phyloP scores from a whole-genome alignment of 2,888 invertebrate genomes.

The Sarcophaga carnaria region DNA sequence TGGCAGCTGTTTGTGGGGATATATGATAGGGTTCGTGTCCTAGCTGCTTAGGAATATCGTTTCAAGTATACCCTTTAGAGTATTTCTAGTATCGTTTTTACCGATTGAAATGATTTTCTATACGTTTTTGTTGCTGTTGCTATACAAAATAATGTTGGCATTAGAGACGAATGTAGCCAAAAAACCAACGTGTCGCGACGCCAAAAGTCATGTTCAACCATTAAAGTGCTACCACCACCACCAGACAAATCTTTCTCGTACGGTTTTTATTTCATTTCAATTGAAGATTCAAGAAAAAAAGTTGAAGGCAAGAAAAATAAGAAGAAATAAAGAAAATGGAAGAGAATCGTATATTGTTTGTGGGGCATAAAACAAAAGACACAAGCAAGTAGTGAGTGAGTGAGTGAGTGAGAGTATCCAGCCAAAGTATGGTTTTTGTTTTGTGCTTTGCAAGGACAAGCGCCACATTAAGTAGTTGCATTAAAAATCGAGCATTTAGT shows the following conservation, averaged over 20 bases:
- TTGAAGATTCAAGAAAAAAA: constrained; percentile 27
- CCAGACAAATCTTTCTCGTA: constrained; percentile 56
- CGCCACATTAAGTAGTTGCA: constrained; percentile 71
- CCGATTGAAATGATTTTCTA: neutral
- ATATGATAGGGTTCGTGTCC: too few species aligned
- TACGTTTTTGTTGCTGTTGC: constrained; percentile 2
- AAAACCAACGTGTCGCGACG: constrained; percentile 69
- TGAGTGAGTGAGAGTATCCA: neutral
- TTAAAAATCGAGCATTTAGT: constrained; percentile 69
- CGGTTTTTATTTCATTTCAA: constrained; percentile 53
- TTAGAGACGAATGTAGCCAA: constrained; percentile 60
- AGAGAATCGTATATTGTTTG: constrained; percentile 3
- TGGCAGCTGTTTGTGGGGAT: too few species aligned
- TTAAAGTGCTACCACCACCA: constrained; percentile 47
- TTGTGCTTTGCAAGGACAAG: constrained; percentile 67
- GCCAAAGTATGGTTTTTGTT: constrained; percentile 5
- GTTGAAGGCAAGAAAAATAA: constrained; percentile 17
- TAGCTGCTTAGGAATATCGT: too few species aligned
- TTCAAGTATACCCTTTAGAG: too few species aligned
- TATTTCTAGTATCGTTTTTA: neutral
- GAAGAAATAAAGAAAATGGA: constrained; percentile 35
- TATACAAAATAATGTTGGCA: constrained; percentile 27
- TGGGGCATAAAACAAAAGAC: constrained; percentile 56
- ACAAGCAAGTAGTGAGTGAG: neutral
- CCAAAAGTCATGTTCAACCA: constrained; percentile 66